These are phyloP conservation scores for Sthenelais limicola DNA, from an alignment of 2,888 invertebrate species.

Conservation along the genomic window DNA sequence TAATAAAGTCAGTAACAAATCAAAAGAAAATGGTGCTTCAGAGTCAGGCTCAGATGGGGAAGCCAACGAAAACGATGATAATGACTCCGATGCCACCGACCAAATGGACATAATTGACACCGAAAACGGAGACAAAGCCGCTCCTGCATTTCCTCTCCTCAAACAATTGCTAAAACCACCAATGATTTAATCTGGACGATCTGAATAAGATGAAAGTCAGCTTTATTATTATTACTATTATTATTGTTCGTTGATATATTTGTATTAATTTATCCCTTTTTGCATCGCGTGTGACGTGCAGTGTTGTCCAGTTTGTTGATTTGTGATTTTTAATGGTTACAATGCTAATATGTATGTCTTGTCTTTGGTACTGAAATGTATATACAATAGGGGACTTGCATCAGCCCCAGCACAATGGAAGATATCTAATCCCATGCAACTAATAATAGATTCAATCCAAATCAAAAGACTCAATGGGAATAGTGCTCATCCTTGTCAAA, in stretches of 20 bases:
- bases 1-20: too few species aligned
- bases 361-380: slow-evolving; percentile 7
- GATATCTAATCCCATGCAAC: neutral
- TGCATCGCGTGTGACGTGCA: slow-evolving; percentile 29
- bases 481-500: too few species aligned
- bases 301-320: slow-evolving; percentile 36
- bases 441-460: too few species aligned
- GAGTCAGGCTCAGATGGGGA: too few species aligned
- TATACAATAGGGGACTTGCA: too few species aligned
- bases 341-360: too few species aligned
- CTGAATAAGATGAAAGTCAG: too few species aligned
- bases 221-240: neutral
- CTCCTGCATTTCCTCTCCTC: slow-evolving; percentile 25
- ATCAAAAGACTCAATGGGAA: too few species aligned
- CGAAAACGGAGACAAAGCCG: slow-evolving; percentile 10
- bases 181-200: neutral
- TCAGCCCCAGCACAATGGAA: too few species aligned
- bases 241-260: slow-evolving; percentile 25
- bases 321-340: slow-evolving; percentile 29
- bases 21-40: too few species aligned
- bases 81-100: neutral
- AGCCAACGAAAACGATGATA: neutral
- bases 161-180: slow-evolving; percentile 34
- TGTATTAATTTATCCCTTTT: slow-evolving; percentile 39
- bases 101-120: too few species aligned